Evolutionary conservation across 2,797 vertebrate genomes (phyloP), one percentile per base, ranked within the genome.

Genomic region (Mus minutoides): DNA sequence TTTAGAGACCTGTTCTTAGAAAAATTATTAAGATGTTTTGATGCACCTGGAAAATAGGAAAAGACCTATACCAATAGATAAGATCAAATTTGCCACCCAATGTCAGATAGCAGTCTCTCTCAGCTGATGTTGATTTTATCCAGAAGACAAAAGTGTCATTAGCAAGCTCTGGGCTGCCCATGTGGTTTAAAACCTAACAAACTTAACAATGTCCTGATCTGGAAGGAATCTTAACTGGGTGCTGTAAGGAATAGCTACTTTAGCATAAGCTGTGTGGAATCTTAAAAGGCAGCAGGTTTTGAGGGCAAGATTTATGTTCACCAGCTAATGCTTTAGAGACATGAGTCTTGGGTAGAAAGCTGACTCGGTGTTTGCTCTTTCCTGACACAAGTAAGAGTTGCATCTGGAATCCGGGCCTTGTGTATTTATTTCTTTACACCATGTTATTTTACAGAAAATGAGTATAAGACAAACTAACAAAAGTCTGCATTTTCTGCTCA

Each of bases 241-340:
- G 82, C 62, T 94, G 46, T 64, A 95, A 90, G 88, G 93, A 90
- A 96, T 92, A 92, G 92, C 76, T 91, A 89, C 85, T 80, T 89
- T 85, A 60, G 93, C 93, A 96, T 82, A 90, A 90, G 67, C 60
- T 83, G n/a, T 78, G 83, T 88, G 78, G 64, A 91, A 88, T 96
- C 96, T 97, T 97, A 91, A 93, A 97, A 95, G 67, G 76, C 56
- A 97, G 37, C 54, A 87, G 90, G 90, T 94, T 96, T 96, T 84
- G 86, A 97, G 94, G 94, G 94, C 95, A 96, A 95, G 85, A 94
- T 97, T 95, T 96, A 87, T 95, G 87, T 93, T 91, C 93, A 96
- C 73, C 76, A 73, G 93, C 78, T 96, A 97, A 92, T 90, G 90
- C 76, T 96, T 96, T 93, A 77, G 69, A 93, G 84, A 96, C 86